A percentile compares a stretch with the other conserved stretches of the same genome.
Conservation (phyloP, 1,140 invertebrate genomes). For the Pristionchus pacificus region DNA sequence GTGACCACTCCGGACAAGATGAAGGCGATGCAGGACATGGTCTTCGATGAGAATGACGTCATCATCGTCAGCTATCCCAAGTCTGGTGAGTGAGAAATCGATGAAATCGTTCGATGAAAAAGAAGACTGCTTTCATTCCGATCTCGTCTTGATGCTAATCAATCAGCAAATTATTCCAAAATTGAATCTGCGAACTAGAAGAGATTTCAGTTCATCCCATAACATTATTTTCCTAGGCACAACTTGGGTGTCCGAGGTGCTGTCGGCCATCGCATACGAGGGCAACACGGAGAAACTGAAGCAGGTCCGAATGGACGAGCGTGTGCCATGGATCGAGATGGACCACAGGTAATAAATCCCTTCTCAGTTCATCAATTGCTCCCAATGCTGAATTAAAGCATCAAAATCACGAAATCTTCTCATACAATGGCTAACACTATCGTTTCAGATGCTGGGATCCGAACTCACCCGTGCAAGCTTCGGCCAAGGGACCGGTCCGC, state of each 20-base stretch:
- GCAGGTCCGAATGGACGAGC: constrained; percentile 40
- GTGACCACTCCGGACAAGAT: constrained; percentile 38
- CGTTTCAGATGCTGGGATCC: too few relatives aligned
- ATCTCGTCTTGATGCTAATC: too few relatives aligned
- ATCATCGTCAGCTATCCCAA: constrained; percentile 45
- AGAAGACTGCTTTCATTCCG: too few relatives aligned
- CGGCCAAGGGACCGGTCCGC: too few relatives aligned
- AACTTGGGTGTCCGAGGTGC: constrained; percentile 40
- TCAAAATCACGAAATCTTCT: too few relatives aligned
- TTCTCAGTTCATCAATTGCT: constrained; percentile 17
- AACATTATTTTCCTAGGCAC: too few relatives aligned
- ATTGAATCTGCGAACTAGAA: too few relatives aligned
- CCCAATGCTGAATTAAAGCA: too few relatives aligned
- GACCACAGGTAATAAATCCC: constrained; percentile 34
- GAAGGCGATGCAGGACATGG: constrained; percentile 39
- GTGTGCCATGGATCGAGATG: constrained; percentile 37
- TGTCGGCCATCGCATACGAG: constrained; percentile 34
- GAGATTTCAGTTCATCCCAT: too few relatives aligned
- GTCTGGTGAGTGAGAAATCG: constrained; percentile 29
- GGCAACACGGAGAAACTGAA: constrained; percentile 36
- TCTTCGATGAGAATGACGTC: constrained; percentile 36
- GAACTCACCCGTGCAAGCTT: too few relatives aligned
- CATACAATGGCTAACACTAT: too few relatives aligned
- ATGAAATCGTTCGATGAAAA: neutral
- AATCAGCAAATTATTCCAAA: too few relatives aligned